These are phyloP conservation scores for Julus scanicus DNA, from an alignment of 2,888 invertebrate species.

Conservation along the genomic window DNA sequence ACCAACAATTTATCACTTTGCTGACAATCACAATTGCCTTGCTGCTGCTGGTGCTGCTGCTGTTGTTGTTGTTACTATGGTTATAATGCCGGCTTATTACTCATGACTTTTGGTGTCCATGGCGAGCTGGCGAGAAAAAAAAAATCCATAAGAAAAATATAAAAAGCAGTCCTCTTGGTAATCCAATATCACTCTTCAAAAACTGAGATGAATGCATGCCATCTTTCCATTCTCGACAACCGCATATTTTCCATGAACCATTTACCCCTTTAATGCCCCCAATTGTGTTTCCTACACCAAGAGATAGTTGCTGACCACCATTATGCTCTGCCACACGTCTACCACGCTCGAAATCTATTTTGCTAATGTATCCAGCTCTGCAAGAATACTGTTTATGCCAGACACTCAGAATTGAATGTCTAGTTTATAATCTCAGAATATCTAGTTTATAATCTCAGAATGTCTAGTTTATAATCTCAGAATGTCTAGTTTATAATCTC, in stretches of 20 bases:
- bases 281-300: conserved; percentile 1
- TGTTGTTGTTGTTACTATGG: conserved; percentile 37
- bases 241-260: conserved; percentile 13
- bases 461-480: no score
- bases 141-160: conserved; percentile 37
- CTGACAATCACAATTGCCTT: conserved; percentile 36
- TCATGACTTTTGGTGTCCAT: conserved; percentile 35
- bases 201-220: conserved; percentile 29
- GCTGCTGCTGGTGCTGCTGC: background rate
- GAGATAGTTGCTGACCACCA: background rate
- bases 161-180: background rate
- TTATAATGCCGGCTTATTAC: conserved; percentile 40
- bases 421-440: no score
- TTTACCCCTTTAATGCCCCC: conserved; percentile 12
- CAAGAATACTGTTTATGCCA: no score
- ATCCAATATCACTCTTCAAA: conserved; percentile 41
- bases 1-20: conserved; percentile 20
- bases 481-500: no score
- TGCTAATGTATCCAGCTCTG: background rate
- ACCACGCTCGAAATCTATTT: background rate
- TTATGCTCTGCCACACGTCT: background rate
- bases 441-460: no score
- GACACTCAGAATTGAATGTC: no score
- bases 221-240: background rate
- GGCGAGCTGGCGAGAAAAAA: background rate